phyloP scores from a whole-genome alignment of 2,797 vertebrate genomes.

The Premnoplex brunnescens region DNA sequence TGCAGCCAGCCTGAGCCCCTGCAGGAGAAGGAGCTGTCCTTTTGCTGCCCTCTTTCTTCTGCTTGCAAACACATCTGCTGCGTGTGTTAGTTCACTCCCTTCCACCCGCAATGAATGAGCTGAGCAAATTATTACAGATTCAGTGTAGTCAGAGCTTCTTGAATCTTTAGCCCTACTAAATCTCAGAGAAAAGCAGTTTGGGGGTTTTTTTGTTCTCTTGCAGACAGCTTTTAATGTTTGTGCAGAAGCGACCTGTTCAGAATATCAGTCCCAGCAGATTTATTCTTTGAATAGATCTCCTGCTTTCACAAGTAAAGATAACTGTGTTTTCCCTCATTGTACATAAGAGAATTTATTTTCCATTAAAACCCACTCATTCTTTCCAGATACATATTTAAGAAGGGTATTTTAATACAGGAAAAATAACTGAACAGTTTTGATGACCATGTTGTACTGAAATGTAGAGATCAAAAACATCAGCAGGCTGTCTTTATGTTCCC shows the following conservation, averaged over 20 bases:
- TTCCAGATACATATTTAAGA: background rate
- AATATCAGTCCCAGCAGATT: background rate
- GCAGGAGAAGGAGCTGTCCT: constrained; percentile 3
- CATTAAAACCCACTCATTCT: background rate
- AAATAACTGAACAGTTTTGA: background rate
- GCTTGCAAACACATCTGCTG: background rate
- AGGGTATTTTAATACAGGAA: background rate
- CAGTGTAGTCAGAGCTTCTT: background rate
- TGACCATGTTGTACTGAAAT: background rate
- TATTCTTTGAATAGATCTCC: background rate
- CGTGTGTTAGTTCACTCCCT: background rate
- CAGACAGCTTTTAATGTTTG: background rate
- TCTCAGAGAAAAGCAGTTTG: background rate
- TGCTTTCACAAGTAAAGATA: background rate
- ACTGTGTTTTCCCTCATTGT: background rate
- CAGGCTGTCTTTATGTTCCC: background rate
- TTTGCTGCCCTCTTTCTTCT: constrained; percentile 64
- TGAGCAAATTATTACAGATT: background rate
- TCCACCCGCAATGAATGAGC: background rate
- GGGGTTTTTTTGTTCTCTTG: background rate
- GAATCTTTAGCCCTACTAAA: background rate
- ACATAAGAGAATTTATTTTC: background rate
- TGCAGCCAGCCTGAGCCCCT: background rate
- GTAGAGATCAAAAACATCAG: background rate
- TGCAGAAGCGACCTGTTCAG: background rate